Base-by-base conservation (phyloP, 2,797 vertebrate species). In the Spondyliosoma cantharus region DNA sequence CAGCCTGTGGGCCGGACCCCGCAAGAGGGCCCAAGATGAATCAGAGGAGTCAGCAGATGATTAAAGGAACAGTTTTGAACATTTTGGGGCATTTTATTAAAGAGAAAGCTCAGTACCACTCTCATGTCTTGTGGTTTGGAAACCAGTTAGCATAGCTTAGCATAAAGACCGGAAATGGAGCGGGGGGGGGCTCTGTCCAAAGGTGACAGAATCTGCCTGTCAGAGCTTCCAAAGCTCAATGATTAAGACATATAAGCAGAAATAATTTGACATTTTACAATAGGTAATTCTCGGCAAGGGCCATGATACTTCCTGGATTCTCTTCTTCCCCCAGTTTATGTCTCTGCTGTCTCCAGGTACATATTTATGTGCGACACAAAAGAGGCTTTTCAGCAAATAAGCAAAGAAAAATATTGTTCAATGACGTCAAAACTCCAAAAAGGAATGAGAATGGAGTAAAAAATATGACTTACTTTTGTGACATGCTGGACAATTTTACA, bases 1-100 rank as follows among this genome's bases (percentile, higher is more conserved):
- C 68, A 58, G 85, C 63, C 66, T 73, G 83, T 61, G 71, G 73
- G 76, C 52, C 25, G 12, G 65, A 81, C 68, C 82, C 70, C 77
- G 68, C 73, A 79, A 37, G 76, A 78, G 72, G 79, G 57, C 60
- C 62, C 11, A 7, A 48, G 49, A 83, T 76, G 32, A 70, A 76
- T 57, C 42, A 49, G 56, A 66, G 42, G 71, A 69, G 77, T 80
- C 74, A 85, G 63, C 63, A 58, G 45, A 77, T 24, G 50, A 84
- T 77, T 81, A 71, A 71, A 84, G 60, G 25, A 45, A 22, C 7
- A 15, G 32, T 60, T 14, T 37, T n/a, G n/a, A 13, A 60, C 48
- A 54, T 46, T 49, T 67, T 43, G 13, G 20, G 48, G n/a, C 37
- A 37, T 37, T 37, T 37, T 37, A 37, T 37, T 37, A 37, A 37